Base-by-base conservation (phyloP, 2,797 vertebrate genomes). In the Sebastes steindachneri region DNA sequence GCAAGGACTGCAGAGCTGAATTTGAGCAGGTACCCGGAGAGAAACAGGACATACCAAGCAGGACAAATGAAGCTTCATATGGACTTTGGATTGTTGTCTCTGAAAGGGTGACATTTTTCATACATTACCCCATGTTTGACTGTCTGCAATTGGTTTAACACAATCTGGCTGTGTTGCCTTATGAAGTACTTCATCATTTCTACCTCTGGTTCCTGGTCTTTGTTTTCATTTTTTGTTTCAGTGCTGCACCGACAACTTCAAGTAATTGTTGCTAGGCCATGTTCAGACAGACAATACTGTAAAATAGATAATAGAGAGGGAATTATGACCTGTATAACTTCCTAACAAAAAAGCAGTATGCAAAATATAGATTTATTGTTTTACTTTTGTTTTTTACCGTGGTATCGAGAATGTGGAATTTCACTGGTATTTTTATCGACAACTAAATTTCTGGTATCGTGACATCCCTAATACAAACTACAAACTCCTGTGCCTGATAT, bases 131-230 rank as follows among this genome's bases (percentile, higher is more conserved):
- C n/a, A 54, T 57, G 25, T 78, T 23, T 64, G 23, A 77, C 23
- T 23, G 19, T 72, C 65, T 64, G 19, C 45, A 51, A 19, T 8
- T 75, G n/a, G n/a, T 73, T 33, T 23, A 74, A 69, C 62, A 70
- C 28, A 81, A 58, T 77, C 45, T 68, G 51, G 5, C 55, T 62
- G 28, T 71, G 64, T 78, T 84, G 63, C 69, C 53, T 85, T 28
- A 65, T 67, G 33, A 73, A 35, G 81, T 73, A 35, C 9, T 0
- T 55, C 54, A 2, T 69, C 1, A 68, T 82, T 84, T 85, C 77
- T 89, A 89, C 83, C 81, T 87, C 83, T 79, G 64, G 45, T 71
- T 77, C 54, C 65, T 81, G 59, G 55, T 19, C 60, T 82, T 72
- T 65, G 57, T 68, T 80, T 87, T 19, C 3, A 55, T 21, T 74